These are phyloP conservation scores for Rafetus swinhoei DNA, from an alignment of 2,113 vertebrate genomes.

Conservation along the genomic window DNA sequence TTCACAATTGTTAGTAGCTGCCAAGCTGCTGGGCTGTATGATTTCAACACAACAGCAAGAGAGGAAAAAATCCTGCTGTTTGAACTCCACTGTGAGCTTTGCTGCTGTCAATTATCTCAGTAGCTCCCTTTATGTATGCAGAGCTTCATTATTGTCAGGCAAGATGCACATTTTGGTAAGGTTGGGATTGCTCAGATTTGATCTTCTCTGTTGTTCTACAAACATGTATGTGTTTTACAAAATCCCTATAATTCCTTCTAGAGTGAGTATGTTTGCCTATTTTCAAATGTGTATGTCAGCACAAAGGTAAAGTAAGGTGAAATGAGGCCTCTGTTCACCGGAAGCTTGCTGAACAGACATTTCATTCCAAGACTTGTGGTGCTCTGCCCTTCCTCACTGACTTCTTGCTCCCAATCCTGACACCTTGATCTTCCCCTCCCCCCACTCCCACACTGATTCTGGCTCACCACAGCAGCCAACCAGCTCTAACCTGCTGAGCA, in stretches of 20 bases:
- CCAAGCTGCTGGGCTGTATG: fast-evolving
- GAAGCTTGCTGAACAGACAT: background rate
- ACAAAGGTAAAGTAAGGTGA: background rate
- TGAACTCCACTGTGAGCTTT: background rate
- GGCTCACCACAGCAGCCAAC: background rate
- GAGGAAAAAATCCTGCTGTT: fast-evolving
- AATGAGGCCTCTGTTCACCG: background rate
- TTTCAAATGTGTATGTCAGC: background rate
- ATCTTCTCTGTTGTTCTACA: background rate
- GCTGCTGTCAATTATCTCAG: background rate
- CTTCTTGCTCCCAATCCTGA: background rate
- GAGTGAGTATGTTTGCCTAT: background rate
- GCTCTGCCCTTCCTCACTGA: background rate
- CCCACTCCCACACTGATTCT: no score
- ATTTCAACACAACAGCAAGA: background rate
- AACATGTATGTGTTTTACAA: background rate
- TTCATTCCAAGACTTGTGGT: background rate
- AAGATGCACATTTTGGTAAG: background rate
- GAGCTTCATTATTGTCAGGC: background rate
- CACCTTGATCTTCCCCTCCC: background rate
- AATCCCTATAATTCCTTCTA: background rate
- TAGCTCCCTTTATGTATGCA: background rate
- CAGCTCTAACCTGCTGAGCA: background rate
- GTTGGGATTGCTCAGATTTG: background rate
- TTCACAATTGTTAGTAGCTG: fast-evolving